These are phyloP conservation scores for Urocolius indicus DNA, from an alignment of 2,113 vertebrate species.

Conservation along the genomic window DNA sequence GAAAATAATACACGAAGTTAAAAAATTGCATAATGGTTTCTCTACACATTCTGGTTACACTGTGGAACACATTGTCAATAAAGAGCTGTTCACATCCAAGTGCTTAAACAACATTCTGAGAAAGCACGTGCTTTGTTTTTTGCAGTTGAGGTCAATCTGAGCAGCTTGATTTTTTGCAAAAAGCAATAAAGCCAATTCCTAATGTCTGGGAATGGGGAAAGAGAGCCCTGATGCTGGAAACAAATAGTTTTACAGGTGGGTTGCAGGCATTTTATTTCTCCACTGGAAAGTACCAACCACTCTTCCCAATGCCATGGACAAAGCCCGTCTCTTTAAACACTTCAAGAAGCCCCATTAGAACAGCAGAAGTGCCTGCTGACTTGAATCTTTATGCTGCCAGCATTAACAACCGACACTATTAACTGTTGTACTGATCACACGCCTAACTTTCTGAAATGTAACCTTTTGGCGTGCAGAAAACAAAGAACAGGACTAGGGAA, in stretches of 20 bases:
- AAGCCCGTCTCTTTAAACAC: background rate
- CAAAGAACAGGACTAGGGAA: background rate
- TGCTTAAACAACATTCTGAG: background rate
- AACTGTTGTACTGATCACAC: background rate
- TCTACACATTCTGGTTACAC: background rate
- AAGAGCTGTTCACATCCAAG: background rate
- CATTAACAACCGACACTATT: background rate
- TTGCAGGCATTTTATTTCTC: background rate
- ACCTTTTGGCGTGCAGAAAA: background rate
- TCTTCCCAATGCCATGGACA: background rate
- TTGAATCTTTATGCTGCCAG: background rate
- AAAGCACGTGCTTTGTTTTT: background rate
- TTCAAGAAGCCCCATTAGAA: background rate
- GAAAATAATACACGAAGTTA: background rate
- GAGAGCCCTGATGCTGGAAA: background rate
- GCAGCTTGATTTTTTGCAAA: background rate
- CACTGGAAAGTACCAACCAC: background rate
- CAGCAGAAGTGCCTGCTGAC: background rate
- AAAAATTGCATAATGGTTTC: background rate
- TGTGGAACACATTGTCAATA: background rate
- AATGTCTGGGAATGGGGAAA: background rate
- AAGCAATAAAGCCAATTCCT: background rate
- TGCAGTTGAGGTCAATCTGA: background rate
- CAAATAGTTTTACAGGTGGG: background rate
- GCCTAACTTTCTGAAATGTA: background rate